Base-by-base conservation (phyloP, 2,797 vertebrate genomes). In the Sorex maritimensis region DNA sequence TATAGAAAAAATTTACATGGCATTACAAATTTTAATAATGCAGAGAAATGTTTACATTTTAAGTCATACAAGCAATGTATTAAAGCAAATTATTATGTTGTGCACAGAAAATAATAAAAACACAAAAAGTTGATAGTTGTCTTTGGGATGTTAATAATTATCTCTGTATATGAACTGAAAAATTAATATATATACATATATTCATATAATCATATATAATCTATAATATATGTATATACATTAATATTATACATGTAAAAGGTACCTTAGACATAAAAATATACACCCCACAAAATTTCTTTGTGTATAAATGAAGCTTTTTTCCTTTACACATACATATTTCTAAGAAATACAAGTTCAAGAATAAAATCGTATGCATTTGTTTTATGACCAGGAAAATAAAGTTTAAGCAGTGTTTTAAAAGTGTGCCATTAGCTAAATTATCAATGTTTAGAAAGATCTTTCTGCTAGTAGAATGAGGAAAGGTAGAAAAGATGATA, bases 351-450 rank as follows among this genome's bases (percentile, higher is more conserved):
- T 0, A 61, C 11, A 67, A 88, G 2, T 72, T 86, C 34, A 19
- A 83, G 2, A 67, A 15, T 44, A 96, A 83, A 52, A 26, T 52
- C 49, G 10, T 52, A 38, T 58, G 6, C 49, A 41, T 49, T 72
- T 61, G 28, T 90, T 93, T 94, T 79, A 83, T 30, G 14, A 77
- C 34, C 44, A 79, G 24, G 68, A 81, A 92, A 83, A 49, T 55
- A 83, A 52, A 84, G 52, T 6, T 67, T 63, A 87, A 90, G 77
- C 12, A 68, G 5, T 28, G 1, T 4, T 52, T 84, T 61, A 86
- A 71, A 75, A 63, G 6, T 21, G 0, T n/a, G 72, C 11, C 1
- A 41, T 75, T 86, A 71, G 1, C n/a, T 81, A 58, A n/a, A 17
- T 17, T 6, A 30, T n/a, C 34, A 65, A 52, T 11, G 14, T 90